Conservation (phyloP, 2,797 vertebrate species). For the Heteromormyrus szaboi region DNA sequence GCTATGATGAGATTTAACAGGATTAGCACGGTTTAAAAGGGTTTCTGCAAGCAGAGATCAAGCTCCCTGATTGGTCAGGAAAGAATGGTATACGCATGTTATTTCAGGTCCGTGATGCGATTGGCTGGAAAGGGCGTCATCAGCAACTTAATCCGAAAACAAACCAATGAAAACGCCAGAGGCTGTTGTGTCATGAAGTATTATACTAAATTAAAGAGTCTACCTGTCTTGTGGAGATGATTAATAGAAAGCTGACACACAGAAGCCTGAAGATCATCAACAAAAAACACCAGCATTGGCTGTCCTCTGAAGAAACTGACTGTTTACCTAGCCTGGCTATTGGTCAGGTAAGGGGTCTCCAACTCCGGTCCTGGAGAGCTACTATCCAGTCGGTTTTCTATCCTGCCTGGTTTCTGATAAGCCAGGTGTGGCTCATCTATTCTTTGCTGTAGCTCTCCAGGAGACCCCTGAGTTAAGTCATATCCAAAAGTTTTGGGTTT, state of each 20-base stretch:
- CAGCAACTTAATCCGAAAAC: not conserved
- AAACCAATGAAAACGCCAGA: not conserved
- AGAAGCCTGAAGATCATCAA: not conserved
- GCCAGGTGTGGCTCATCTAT: not conserved
- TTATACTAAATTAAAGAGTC: not conserved
- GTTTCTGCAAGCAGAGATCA: not conserved
- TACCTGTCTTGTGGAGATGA: not conserved
- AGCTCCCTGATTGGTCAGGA: not conserved
- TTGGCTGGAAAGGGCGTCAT: not conserved
- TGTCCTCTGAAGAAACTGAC: not conserved
- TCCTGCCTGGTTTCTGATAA: not conserved
- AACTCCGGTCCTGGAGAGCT: not conserved
- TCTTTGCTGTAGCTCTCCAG: not conserved
- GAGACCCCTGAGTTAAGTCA: not conserved
- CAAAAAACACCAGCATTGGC: not conserved
- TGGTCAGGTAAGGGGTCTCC: not conserved
- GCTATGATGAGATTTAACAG: not conserved
- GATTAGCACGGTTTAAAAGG: not conserved
- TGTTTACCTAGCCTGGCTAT: not conserved
- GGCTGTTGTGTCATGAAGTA: not conserved
- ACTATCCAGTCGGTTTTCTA: not conserved
- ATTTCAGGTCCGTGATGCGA: not conserved
- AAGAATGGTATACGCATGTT: not conserved
- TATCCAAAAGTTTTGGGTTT: not conserved
- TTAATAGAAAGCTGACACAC: not conserved